phyloP scores from a whole-genome alignment of 2,888 invertebrate genomes.

The Neelides folsomi region DNA sequence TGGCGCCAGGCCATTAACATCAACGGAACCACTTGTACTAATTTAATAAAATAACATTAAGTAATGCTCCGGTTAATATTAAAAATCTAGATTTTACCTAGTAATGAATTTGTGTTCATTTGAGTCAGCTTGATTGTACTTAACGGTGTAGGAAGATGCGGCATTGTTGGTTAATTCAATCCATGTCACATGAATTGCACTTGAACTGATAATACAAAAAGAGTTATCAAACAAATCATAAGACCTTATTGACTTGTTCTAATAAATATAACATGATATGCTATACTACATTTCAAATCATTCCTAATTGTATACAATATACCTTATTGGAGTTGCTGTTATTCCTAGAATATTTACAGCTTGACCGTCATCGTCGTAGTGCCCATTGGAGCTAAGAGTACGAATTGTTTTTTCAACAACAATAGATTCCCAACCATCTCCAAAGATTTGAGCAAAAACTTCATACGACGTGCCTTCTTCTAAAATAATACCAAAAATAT shows the following conservation, averaged over 20 bases:
- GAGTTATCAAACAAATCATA: no score
- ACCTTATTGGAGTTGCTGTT: slow-evolving; percentile 22
- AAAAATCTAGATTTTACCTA: slow-evolving; percentile 18
- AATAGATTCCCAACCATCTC: slow-evolving; percentile 23
- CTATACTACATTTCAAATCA: no score
- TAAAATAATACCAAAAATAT: slow-evolving; percentile 5
- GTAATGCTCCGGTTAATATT: no score
- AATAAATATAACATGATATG: no score
- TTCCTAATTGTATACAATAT: no score
- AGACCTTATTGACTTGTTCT: no score
- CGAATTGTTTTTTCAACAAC: slow-evolving; percentile 21
- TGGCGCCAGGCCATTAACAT: background rate
- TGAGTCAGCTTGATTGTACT: slow-evolving; percentile 27
- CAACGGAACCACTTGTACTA: background rate
- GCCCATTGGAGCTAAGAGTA: slow-evolving; percentile 8
- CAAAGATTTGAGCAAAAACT: slow-evolving; percentile 24
- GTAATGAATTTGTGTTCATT: slow-evolving; percentile 21
- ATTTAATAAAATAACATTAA: no score
- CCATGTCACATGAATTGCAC: slow-evolving; percentile 23
- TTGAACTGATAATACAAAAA: slow-evolving; percentile 11
- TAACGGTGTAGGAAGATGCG: slow-evolving; percentile 20
- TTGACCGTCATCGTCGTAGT: slow-evolving; percentile 4
- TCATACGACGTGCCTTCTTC: slow-evolving; percentile 21
- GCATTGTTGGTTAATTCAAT: slow-evolving; percentile 16
- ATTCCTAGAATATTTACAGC: slow-evolving; percentile 17